These are phyloP conservation scores for Brotula barbata DNA, from an alignment of 2,797 vertebrate genomes.

Conservation along the genomic window DNA sequence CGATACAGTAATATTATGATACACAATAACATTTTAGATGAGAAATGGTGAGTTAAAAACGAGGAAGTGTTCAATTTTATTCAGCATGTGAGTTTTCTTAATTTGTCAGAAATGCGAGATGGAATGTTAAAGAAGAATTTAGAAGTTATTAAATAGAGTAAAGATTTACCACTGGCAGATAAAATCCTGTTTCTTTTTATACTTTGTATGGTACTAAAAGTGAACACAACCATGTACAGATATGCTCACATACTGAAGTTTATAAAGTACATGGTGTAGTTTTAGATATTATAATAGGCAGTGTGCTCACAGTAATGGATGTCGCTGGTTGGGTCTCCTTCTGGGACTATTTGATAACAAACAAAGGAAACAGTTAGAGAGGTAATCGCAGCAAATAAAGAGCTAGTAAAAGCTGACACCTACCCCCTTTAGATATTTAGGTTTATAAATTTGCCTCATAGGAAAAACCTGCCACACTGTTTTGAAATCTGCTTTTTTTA, in stretches of 20 bases:
- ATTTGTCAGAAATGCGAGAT: not conserved
- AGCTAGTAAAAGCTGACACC: not conserved
- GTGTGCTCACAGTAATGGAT: slow-evolving; percentile 74
- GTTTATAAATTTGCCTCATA: no score
- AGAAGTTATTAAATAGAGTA: not conserved
- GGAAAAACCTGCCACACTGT: no score
- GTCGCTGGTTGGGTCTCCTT: slow-evolving; percentile 70
- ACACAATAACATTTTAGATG: not conserved
- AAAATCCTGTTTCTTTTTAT: not conserved
- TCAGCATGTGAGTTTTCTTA: not conserved
- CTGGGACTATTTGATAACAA: slow-evolving; percentile 71
- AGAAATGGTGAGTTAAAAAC: slow-evolving; percentile 6
- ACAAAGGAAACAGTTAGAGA: slow-evolving; percentile 57
- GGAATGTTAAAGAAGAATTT: not conserved
- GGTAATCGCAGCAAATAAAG: slow-evolving; percentile 3
- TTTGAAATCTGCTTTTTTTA: no score
- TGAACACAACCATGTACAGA: not conserved
- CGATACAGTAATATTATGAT: not conserved
- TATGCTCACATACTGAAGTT: not conserved
- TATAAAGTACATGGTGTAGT: not conserved
- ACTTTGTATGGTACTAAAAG: not conserved
- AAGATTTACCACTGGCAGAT: slow-evolving; percentile 10
- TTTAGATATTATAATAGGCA: slow-evolving; percentile 10
- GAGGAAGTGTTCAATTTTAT: slow-evolving; percentile 1
- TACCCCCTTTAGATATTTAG: no score